Evolutionary conservation across 2,113 vertebrate species (phyloP).

Genomic region (Gymnarchus niloticus): DNA sequence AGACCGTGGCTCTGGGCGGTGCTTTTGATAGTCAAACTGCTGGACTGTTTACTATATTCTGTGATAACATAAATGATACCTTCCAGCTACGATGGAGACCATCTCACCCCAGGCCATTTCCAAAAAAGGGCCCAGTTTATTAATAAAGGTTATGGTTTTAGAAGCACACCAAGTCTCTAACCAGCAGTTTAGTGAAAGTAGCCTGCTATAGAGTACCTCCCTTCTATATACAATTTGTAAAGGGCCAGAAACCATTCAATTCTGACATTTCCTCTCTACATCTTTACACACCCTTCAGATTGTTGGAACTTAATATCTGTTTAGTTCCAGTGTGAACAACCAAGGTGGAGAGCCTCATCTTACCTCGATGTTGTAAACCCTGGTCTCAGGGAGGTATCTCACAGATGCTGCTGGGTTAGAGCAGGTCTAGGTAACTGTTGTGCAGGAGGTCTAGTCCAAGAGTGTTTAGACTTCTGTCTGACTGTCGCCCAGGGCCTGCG

Average conservation of each 20-base stretch:
- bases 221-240: neutral
- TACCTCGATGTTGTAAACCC: neutral
- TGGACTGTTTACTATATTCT: neutral
- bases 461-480: neutral
- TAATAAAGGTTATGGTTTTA: neutral
- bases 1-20: neutral
- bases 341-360: neutral
- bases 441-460: neutral
- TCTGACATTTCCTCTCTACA: neutral
- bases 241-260: neutral
- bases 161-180: neutral
- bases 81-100: neutral
- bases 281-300: neutral
- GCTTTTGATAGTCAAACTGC: neutral
- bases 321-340: neutral
- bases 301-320: neutral
- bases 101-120: neutral
- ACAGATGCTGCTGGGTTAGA: neutral
- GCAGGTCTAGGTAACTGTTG: neutral
- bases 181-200: neutral
- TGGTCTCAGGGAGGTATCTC: neutral
- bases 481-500: neutral
- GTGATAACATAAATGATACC: neutral
- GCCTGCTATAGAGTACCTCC: neutral
- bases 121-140: neutral